Conservation (phyloP, 2,797 vertebrate species). For the Vireo griseus region DNA sequence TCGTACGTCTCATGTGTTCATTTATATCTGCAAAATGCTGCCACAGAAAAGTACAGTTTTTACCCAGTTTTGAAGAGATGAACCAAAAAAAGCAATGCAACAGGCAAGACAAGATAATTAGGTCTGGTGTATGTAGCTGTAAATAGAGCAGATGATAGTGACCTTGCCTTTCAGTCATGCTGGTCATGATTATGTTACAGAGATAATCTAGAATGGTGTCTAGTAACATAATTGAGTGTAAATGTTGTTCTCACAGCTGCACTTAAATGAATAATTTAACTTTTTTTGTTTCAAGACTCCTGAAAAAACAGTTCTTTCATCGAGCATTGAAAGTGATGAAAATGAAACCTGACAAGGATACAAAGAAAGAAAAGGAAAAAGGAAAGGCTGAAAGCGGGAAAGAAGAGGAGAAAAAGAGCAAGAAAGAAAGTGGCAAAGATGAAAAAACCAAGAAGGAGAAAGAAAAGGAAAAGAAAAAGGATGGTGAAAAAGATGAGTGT, state of each 20-base stretch:
- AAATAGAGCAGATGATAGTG: not conserved
- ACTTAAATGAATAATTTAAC: not conserved
- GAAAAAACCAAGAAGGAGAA: slow-evolving; percentile 84
- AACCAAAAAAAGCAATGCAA: not conserved
- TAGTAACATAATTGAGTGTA: not conserved
- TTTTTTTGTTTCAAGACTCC: slow-evolving; percentile 78
- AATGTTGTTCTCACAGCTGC: not conserved
- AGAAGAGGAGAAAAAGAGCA: slow-evolving; percentile 83
- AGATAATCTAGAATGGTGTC: not conserved
- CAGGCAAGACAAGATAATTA: not conserved
- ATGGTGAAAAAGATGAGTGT: slow-evolving; percentile 82
- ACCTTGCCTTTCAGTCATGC: not conserved
- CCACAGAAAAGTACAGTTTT: not conserved
- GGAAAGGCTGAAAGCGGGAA: slow-evolving; percentile 78
- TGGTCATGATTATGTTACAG: not conserved
- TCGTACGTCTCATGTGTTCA: not conserved
- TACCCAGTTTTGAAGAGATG: not conserved
- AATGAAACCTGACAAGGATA: slow-evolving; percentile 93
- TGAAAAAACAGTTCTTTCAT: slow-evolving; percentile 98
- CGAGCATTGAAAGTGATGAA: slow-evolving; percentile 98
- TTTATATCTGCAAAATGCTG: not conserved
- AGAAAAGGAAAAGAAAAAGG: slow-evolving; percentile 90
- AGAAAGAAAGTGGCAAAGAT: slow-evolving; percentile 82
- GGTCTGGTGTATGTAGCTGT: not conserved
- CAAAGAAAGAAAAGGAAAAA: slow-evolving; percentile 86